Evolutionary conservation across 2,888 invertebrate species (phyloP).

Genomic region (Alcis repandata): DNA sequence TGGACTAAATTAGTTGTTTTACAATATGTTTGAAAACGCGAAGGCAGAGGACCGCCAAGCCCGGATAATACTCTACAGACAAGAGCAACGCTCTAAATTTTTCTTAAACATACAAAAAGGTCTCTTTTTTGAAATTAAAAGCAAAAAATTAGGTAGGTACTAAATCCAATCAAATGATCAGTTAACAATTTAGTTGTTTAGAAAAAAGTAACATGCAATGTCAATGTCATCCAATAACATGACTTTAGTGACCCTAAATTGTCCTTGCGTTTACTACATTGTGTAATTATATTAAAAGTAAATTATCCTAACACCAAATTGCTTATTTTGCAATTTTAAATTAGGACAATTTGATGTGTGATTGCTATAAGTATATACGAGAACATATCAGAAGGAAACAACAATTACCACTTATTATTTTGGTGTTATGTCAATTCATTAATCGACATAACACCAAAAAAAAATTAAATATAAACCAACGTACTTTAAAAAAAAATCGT

Average conservation of each 20-base stretch:
- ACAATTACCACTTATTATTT: too few relatives aligned
- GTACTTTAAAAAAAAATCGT: too few relatives aligned
- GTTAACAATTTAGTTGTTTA: not conserved
- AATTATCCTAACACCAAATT: not conserved
- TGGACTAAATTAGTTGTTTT: too few relatives aligned
- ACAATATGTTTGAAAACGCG: too few relatives aligned
- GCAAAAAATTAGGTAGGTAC: not conserved
- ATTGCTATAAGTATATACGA: not conserved
- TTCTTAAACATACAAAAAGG: too few relatives aligned
- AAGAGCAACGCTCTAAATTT: too few relatives aligned
- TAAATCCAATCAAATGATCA: not conserved
- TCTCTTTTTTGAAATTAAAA: too few relatives aligned
- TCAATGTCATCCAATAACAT: conserved; percentile 12
- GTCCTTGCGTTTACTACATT: not conserved
- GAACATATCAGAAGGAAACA: too few relatives aligned
- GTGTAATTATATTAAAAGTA: conserved; percentile 8
- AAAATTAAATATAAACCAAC: too few relatives aligned
- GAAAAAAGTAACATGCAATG: not conserved
- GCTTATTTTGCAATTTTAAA: not conserved
- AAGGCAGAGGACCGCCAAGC: too few relatives aligned
- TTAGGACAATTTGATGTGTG: not conserved
- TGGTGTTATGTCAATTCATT: too few relatives aligned
- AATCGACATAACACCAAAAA: not conserved
- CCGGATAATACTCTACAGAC: too few relatives aligned
- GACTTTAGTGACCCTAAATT: conserved; percentile 3